These are phyloP conservation scores for Bungarus multicinctus DNA, from an alignment of 2,113 vertebrate species.

Conservation along the genomic window DNA sequence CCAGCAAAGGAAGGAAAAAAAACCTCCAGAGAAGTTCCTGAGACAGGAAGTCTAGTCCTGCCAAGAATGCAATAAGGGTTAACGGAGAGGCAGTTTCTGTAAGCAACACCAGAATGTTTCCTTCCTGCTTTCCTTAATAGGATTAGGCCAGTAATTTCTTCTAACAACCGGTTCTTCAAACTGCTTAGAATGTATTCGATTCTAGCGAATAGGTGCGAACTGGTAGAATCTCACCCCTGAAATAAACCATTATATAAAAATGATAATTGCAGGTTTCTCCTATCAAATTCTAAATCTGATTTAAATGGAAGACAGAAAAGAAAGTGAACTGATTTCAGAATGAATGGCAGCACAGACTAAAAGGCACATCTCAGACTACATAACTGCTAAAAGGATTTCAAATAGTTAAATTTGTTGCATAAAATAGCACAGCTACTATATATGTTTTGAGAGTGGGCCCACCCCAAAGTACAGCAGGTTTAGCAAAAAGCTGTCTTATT, in stretches of 20 bases:
- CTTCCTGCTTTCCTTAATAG: too few relatives aligned
- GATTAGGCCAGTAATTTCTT: too few relatives aligned
- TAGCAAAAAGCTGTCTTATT: neutral
- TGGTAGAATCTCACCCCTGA: too few relatives aligned
- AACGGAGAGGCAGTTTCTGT: too few relatives aligned
- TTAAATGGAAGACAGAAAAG: conserved; percentile 23
- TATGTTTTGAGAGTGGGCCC: neutral
- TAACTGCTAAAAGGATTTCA: neutral
- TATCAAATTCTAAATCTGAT: neutral
- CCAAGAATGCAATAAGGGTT: too few relatives aligned
- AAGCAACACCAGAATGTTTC: too few relatives aligned
- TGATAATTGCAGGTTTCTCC: neutral
- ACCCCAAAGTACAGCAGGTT: neutral
- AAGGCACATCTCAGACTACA: neutral
- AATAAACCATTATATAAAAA: neutral
- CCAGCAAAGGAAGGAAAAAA: too few relatives aligned
- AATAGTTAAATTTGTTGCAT: neutral
- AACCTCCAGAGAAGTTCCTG: too few relatives aligned
- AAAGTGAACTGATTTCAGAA: conserved; percentile 6
- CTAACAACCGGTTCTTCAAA: too few relatives aligned
- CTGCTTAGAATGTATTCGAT: too few relatives aligned
- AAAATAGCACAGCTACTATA: neutral
- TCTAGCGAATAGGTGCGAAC: too few relatives aligned
- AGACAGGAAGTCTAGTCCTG: too few relatives aligned
- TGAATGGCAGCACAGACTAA: neutral